These are phyloP conservation scores for Dorcus hopei DNA, from an alignment of 2,888 invertebrate species.

Conservation along the genomic window DNA sequence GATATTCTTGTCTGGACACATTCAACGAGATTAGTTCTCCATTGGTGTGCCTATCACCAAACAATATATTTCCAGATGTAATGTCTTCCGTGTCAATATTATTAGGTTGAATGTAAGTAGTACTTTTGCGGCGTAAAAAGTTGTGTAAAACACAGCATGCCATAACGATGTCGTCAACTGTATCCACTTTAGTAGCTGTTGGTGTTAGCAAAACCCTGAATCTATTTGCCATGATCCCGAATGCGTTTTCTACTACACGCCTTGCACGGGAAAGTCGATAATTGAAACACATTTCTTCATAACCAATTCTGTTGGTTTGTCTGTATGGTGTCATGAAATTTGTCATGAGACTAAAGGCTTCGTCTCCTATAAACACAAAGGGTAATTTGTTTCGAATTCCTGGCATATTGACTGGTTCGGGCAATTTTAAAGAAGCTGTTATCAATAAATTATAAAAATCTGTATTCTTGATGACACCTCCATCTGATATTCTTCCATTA, in stretches of 20 bases:
- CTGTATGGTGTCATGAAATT: slow-evolving; percentile 10
- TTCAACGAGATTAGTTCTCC: neutral
- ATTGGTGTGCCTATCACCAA: neutral
- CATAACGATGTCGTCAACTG: slow-evolving; percentile 22
- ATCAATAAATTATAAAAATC: slow-evolving; percentile 12
- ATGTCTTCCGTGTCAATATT: neutral
- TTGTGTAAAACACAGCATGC: slow-evolving; percentile 29
- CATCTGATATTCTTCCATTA: slow-evolving; percentile 30
- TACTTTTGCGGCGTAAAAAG: slow-evolving; percentile 9
- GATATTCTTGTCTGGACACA: neutral
- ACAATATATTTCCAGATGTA: neutral
- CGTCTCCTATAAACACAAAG: slow-evolving; percentile 7
- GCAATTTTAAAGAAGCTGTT: slow-evolving; percentile 1
- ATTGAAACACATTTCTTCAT: slow-evolving; percentile 17
- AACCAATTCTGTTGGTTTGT: slow-evolving; percentile 1
- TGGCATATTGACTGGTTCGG: neutral
- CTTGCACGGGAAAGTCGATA: slow-evolving; percentile 29
- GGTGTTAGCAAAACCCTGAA: slow-evolving; percentile 20
- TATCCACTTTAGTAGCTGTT: slow-evolving; percentile 8
- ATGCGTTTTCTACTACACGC: slow-evolving; percentile 25
- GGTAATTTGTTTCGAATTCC: slow-evolving; percentile 3
- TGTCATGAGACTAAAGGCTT: slow-evolving; percentile 4
- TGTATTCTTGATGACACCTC: slow-evolving; percentile 25
- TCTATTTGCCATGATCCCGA: slow-evolving; percentile 26
- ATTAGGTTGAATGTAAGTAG: neutral